Conservation (phyloP, 1,140 invertebrate species). For the Drosophila burlai region DNA sequence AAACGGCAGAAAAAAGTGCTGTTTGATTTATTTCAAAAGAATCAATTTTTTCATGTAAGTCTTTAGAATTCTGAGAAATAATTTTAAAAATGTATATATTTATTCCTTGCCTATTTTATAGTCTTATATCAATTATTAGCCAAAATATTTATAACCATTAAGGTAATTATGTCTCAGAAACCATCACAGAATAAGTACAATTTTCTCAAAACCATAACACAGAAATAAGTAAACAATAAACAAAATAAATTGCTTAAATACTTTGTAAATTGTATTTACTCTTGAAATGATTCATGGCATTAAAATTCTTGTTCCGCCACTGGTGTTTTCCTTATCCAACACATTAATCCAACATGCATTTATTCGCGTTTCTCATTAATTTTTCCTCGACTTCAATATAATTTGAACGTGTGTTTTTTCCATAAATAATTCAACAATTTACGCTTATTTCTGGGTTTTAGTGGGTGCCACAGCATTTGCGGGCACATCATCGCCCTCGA, state of each 20-base stretch:
- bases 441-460: slow-evolving; percentile 36
- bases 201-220: background rate
- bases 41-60: background rate
- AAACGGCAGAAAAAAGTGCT: too few species aligned
- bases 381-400: slow-evolving; percentile 7
- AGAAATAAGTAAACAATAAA: background rate
- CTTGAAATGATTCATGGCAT: slow-evolving; percentile 9
- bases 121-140: background rate
- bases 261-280: slow-evolving; percentile 4
- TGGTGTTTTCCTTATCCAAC: slow-evolving; percentile 1
- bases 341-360: slow-evolving; percentile 13
- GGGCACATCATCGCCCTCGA: slow-evolving; percentile 7
- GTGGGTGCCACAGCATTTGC: slow-evolving; percentile 16
- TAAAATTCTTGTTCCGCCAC: slow-evolving; percentile 9
- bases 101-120: background rate
- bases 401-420: slow-evolving; percentile 22
- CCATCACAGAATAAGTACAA: background rate
- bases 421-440: slow-evolving; percentile 35
- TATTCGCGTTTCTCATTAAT: slow-evolving; percentile 2
- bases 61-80: background rate
- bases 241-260: slow-evolving; percentile 13
- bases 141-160: too few species aligned
- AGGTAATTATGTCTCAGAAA: background rate
- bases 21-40: too few species aligned
- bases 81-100: background rate